A percentile compares a stretch with the other conserved stretches of the same genome.
Conservation (phyloP, 2,797 vertebrate species). For the Chelonia mydas region DNA sequence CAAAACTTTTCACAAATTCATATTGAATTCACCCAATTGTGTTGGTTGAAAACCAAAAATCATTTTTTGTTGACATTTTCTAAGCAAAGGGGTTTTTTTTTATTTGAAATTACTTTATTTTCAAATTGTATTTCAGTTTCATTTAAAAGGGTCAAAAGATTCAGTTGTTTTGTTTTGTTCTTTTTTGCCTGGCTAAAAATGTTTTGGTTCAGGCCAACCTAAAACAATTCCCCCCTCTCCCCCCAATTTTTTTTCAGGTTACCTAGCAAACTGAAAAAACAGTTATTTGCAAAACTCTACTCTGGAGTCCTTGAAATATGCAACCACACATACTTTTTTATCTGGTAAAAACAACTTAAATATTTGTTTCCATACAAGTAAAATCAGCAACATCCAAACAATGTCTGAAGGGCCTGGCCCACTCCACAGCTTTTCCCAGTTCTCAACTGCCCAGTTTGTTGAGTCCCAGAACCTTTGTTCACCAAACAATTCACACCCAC, state of each 20-base stretch:
- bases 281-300: no score
- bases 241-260: no score
- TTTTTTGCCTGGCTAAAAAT: no score
- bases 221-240: no score
- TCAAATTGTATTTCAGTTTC: neutral
- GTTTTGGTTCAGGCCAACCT: no score
- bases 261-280: no score
- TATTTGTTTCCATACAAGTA: neutral
- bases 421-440: neutral
- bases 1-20: neutral
- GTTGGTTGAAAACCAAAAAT: neutral
- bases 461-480: neutral
- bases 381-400: neutral
- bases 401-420: neutral
- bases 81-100: neutral
- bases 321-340: neutral
- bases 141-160: neutral
- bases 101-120: neutral
- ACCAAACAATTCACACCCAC: neutral
- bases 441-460: neutral
- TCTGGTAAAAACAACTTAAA: neutral
- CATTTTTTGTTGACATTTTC: neutral
- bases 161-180: no score
- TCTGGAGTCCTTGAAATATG: neutral
- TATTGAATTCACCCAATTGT: neutral